Conservation (phyloP, 2,797 vertebrate genomes). For the Phoebastria nigripes region DNA sequence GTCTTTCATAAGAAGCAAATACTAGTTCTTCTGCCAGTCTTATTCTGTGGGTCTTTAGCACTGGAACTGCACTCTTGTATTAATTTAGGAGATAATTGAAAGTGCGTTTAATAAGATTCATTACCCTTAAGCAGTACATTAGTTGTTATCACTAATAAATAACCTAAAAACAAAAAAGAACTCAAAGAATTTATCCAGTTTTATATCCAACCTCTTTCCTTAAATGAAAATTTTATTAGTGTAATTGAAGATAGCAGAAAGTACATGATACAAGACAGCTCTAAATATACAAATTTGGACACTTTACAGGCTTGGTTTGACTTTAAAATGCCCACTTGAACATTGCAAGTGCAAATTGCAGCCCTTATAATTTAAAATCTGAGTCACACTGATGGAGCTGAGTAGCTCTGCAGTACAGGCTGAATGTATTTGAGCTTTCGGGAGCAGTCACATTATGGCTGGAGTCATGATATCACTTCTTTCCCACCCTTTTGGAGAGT, state of each 20-base stretch:
- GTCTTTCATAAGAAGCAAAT: conserved; percentile 13
- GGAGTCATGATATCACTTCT: not conserved
- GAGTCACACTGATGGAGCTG: not conserved
- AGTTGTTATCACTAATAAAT: conserved; percentile 54
- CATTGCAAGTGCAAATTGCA: not conserved
- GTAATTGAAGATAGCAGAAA: conserved; percentile 24
- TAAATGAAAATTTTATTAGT: conserved; percentile 25
- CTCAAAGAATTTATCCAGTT: not conserved
- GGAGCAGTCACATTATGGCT: not conserved
- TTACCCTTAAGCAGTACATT: conserved; percentile 57
- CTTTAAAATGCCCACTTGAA: conserved; percentile 10
- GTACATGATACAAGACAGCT: not conserved
- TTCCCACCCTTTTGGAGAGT: not conserved
- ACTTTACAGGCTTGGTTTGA: not conserved
- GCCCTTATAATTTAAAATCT: not conserved
- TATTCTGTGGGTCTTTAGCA: conserved; percentile 4
- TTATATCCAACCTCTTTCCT: not conserved
- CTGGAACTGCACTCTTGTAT: not conserved
- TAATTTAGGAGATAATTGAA: conserved; percentile 52
- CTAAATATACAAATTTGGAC: not conserved
- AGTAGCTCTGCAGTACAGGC: not conserved
- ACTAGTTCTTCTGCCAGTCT: conserved; percentile 6
- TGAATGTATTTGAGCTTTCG: not conserved
- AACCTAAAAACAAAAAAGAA: conserved; percentile 20
- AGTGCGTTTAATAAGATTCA: conserved; percentile 42